Evolutionary conservation across 1,140 invertebrate genomes (phyloP), one percentile per base, ranked within the genome.

Genomic region (Brachionus paranguensis): DNA sequence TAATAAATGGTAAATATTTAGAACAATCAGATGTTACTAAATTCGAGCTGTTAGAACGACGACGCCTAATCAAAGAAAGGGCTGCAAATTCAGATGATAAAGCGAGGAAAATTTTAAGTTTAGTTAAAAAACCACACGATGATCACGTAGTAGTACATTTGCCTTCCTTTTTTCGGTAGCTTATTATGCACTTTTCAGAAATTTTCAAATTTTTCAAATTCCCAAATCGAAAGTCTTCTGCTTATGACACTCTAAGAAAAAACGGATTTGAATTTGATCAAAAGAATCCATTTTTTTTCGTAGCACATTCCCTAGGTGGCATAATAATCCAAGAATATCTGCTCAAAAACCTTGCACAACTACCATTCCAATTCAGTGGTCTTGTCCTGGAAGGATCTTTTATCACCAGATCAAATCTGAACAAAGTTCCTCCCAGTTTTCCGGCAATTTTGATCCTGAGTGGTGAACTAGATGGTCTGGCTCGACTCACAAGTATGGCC

Each of bases 401-500:
- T 70, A 37, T 83, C 1, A 68, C 60, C 17, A 65, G 81, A 27
- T 68, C 60, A 20, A 47, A 83, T 45, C 12, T 47, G 14, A 43
- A 10, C 1, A 68, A 47, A 72, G 7, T 29, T 11, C 14, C 33
- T n/a, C 1, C 10, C 3, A 24, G n/a, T 17, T 60, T 60, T 20
- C 60, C 60, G 2, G n/a, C 37, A 7, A 70, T 68, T 20, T 70
- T 83, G 37, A 83, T 41, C 11, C 41, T 83, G 10, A 37, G 60
- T 0, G 81, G 64, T 45, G 81, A 83, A 55, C 17, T 83, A 17
- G 81, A 83, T 47, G 81, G 81, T 83, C 33, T 83, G 45, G 81
- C 81, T 53, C 60, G 81, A 3, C n/a, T 83, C 6, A 83, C 81
- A 14, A 37, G 81, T 20, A 50, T 83, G 12, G 24, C 60, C 8